Percentiles rank a stretch among this genome's conserved stretches.
Evolutionary conservation across 2,113 vertebrate species (phyloP).

Genomic region (Epinephelus fuscoguttatus): DNA sequence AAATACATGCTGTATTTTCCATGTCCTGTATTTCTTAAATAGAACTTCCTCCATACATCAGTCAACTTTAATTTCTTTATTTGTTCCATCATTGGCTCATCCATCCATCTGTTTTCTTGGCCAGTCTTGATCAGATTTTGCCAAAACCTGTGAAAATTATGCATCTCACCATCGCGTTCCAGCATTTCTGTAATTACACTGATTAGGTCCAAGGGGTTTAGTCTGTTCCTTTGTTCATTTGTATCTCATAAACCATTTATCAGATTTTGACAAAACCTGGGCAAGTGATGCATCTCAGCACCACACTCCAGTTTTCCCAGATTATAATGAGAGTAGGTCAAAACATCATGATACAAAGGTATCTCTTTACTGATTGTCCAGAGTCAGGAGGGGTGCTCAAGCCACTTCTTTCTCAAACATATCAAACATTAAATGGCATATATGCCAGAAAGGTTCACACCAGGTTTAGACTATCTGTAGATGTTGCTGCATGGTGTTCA

Average conservation of each 20-base stretch:
- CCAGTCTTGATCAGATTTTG: constrained; percentile 55
- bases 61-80: constrained; percentile 57
- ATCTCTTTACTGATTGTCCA: not conserved
- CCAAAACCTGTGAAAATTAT: constrained; percentile 75
- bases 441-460: constrained; percentile 1
- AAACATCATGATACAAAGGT: constrained; percentile 18
- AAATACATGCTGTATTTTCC: not conserved
- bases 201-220: constrained; percentile 73
- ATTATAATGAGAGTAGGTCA: constrained; percentile 2
- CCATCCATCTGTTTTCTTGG: constrained; percentile 74
- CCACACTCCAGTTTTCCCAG: constrained; percentile 3
- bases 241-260: constrained; percentile 67
- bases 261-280: constrained; percentile 45
- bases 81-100: constrained; percentile 65
- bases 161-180: constrained; percentile 69
- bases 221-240: constrained; percentile 69
- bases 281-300: constrained; percentile 28
- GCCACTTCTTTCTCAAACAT: not conserved
- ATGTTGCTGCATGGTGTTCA: not conserved
- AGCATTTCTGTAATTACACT: constrained; percentile 74
- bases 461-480: not conserved
- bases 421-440: too few relatives aligned
- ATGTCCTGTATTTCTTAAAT: constrained; percentile 25
- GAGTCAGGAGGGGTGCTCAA: not conserved
- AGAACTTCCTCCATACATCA: constrained; percentile 33